Base-by-base conservation (phyloP, 2,888 invertebrate species). In the Phaonia tiefii region DNA sequence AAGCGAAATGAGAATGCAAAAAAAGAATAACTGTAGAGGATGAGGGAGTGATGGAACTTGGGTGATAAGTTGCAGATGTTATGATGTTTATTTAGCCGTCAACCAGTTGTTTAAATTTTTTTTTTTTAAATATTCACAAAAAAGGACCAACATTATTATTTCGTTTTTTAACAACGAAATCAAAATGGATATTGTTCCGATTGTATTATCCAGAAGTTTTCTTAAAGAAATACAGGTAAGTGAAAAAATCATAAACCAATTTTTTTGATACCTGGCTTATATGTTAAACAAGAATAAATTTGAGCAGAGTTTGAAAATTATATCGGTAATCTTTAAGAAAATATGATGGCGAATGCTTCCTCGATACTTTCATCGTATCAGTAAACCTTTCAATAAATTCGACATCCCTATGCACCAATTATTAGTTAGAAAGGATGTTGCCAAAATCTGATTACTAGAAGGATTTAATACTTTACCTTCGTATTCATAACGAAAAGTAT, bases 1-100 rank as follows among this genome's bases (percentile, higher is more conserved):
- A 75, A 77, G 51, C 79, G 60, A 71, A 73, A 81, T 63, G 69
- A 60, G 46, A 76, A 73, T 51, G 73, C 60, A 66, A n/a, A n/a
- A n/a, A n/a, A 31, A 31, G 31, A 31, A 31, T 15, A n/a, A 8
- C 31, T 31, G 31, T 3, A 2, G 22, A 51, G 25, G 51, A 54
- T 63, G 31, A 56, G 72, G 72, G 10, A 42, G 26, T 60, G 60
- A 44, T 44, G 65, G 37, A 31, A 79, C 74, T 71, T 79, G 75
- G 75, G 79, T 71, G 42, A 15, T 13, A 44, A 13, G 63, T 42
- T 63, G 42, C 39, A 0, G 42, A 26, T 56, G 56, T 63, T 63
- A 60, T 39, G 4, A 51, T 42, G 37, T 17, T 15, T 39, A 63
- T 42, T 42, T 42, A 42, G 26, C 39, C 17, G 13, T 10, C 20